Base-by-base conservation (phyloP, 92 coral and sea anemone genomes). In the Bergia puertoricense region DNA sequence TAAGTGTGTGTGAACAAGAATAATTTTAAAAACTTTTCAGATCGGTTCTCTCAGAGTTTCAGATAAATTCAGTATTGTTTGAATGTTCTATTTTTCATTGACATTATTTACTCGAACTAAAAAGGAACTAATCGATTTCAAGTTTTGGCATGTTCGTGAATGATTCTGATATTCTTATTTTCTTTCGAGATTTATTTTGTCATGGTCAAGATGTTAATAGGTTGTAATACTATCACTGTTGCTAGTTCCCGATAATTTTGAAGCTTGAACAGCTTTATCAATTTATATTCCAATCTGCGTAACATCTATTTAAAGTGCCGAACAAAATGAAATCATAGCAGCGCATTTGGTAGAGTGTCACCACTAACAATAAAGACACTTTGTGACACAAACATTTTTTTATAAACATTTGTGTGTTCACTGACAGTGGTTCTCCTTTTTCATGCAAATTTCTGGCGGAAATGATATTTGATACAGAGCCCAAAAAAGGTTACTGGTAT, bases 401-500 rank as follows among this genome's bases (percentile, higher is more conserved):
- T 45, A 42, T 44, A 30, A 3, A 46, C 43, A 82, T 59, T 48
- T 39, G 69, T 38, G 22, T 39, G 2, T 67, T 69, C 75, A 37
- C 44, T 67, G 77, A 36, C 23, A 38, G 85, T 57, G 67, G 40
- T 51, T 10, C 43, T 48, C 59, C 65, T 69, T 30, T 30, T 72
- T 72, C 87, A 69, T 22, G 74, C 73, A 84, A 71, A 37, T 68
- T 79, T 84, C 40, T 56, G 48, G 87, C 87, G 87, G 87, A 84
- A 84, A 84, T 84, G 78, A 43, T 46, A 44, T 84, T 71, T n/a
- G 79, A 84, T 69, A 84, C 79, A 69, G 46, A 71, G 23, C 79
- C 77, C 42, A 45, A 46, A 67, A 80, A 68, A 67, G 86, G 54
- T 69, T 83, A 45, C 67, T 13, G 5, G 62, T 65, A 44, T 45